Base-by-base conservation (phyloP, 2,113 vertebrate species). In the Seriola dumerili region DNA sequence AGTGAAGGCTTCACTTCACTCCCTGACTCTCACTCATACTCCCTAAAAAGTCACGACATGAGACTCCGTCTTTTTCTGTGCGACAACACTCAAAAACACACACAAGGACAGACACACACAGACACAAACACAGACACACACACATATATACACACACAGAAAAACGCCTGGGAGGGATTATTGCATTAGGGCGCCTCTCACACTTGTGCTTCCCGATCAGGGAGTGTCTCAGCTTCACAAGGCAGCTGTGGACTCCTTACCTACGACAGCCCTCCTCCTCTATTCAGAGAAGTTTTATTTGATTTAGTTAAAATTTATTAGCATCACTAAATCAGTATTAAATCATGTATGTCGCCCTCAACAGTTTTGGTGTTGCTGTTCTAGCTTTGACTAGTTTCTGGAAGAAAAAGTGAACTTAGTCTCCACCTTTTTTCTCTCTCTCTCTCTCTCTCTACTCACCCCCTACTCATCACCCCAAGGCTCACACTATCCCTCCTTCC, bases 21-120 rank as follows among this genome's bases (percentile, higher is more conserved):
- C 90, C 81, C 85, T 55, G 25, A 65, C 62, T 66, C 72, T 23
- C 68, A 80, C 64, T 0, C 4, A 76, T 76, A 85, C 88, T 90
- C 89, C 92, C 86, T 86, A 87, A 86, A 90, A 79, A 77, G 83
- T 85, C 80, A 74, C 85, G 14, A 64, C 54, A 78, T 29, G 46
- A 81, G 36, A 44, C 65, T 74, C 50, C 16, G 29, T 8, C 32
- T 16, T 21, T 77, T 69, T 67, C 23, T 65, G 19, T 21, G 54
- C 48, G 58, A 62, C 61, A 64, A 57, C n/a, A 65, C 64, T 21
- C 4, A 57, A 29, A 66, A 1, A 21, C 25, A 34, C 19, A 55
- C 67, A 54, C 29, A 78, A 6, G 61, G 2, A n/a, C 59, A 23
- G 21, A n/a, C n/a, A 70, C 48, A 67, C 46, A 81, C 52, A 32